A percentile compares a stretch with the other conserved stretches of the same genome.
These are phyloP conservation scores for Varanus komodoensis DNA, from an alignment of 2,113 vertebrate species.

Conservation along the genomic window DNA sequence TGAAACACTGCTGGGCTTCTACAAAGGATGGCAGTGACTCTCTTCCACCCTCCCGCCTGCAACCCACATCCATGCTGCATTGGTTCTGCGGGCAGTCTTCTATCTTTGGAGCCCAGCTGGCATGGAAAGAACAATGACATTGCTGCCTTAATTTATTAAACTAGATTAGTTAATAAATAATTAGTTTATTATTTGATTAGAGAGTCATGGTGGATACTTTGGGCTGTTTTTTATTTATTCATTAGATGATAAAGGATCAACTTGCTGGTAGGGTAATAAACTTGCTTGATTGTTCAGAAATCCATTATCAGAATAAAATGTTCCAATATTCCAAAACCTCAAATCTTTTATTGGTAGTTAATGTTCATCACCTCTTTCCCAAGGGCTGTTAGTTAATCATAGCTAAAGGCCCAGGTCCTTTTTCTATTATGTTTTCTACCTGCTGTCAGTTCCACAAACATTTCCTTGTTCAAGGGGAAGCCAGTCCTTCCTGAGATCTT, in stretches of 20 bases:
- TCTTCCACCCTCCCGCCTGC: too few species aligned
- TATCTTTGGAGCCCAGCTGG: too few species aligned
- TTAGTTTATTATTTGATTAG: neutral
- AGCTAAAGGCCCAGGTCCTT: neutral
- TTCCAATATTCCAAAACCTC: neutral
- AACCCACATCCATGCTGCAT: too few species aligned
- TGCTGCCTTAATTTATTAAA: too few species aligned
- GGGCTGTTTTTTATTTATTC: constrained; percentile 1
- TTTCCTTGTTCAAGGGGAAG: fast-evolving
- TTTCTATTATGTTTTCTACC: fast-evolving
- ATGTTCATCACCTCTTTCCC: fast-evolving
- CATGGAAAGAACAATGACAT: too few species aligned
- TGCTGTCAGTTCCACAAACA: neutral
- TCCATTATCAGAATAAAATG: constrained; percentile 13
- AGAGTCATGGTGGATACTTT: neutral
- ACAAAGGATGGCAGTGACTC: too few species aligned
- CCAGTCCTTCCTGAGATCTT: neutral
- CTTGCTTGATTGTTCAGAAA: constrained; percentile 35
- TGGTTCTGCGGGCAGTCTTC: too few species aligned
- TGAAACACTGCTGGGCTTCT: too few species aligned
- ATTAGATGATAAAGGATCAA: fast-evolving
- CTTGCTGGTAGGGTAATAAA: constrained; percentile 5
- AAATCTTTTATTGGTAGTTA: constrained; percentile 4
- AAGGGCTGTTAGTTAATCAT: neutral
- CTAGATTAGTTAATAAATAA: neutral